phyloP scores from a whole-genome alignment of 2,888 invertebrate species.

The Netelia fuscicornis region DNA sequence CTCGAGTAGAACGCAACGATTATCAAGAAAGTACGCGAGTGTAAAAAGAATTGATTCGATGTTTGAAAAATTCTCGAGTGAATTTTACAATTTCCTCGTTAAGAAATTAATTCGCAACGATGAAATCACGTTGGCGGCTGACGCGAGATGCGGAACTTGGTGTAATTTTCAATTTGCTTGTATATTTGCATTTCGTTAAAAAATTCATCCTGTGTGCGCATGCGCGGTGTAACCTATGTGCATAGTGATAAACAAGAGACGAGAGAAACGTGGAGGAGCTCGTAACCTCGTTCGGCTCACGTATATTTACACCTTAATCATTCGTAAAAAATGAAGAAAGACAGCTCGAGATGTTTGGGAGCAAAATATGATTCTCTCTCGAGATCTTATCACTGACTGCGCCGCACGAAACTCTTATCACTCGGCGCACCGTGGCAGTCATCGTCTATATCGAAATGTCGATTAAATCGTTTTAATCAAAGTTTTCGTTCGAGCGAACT shows the following conservation, averaged over 20 bases:
- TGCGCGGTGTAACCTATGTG: background rate
- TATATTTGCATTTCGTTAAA: background rate
- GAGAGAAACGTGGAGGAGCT: background rate
- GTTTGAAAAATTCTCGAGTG: too few relatives aligned
- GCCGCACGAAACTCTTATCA: background rate
- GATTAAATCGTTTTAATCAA: constrained; percentile 16
- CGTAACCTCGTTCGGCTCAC: background rate
- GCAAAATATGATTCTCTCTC: constrained; percentile 63
- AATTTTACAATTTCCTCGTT: too few relatives aligned
- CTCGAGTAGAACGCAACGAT: constrained; percentile 36
- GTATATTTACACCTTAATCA: constrained; percentile 42
- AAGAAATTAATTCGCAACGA: too few relatives aligned
- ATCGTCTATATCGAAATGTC: constrained; percentile 2
- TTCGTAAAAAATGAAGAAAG: background rate
- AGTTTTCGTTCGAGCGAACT: background rate
- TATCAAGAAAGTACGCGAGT: constrained; percentile 14
- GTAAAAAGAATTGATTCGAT: too few relatives aligned
- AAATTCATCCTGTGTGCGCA: background rate
- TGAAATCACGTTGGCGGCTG: too few relatives aligned
- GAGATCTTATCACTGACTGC: background rate
- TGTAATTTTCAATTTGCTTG: background rate
- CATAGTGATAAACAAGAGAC: background rate
- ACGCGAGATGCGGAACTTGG: too few relatives aligned
- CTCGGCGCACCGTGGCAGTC: background rate
- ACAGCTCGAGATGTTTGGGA: constrained; percentile 29